Conservation (phyloP, 2,888 invertebrate genomes). For the Cephonodes hylas region DNA sequence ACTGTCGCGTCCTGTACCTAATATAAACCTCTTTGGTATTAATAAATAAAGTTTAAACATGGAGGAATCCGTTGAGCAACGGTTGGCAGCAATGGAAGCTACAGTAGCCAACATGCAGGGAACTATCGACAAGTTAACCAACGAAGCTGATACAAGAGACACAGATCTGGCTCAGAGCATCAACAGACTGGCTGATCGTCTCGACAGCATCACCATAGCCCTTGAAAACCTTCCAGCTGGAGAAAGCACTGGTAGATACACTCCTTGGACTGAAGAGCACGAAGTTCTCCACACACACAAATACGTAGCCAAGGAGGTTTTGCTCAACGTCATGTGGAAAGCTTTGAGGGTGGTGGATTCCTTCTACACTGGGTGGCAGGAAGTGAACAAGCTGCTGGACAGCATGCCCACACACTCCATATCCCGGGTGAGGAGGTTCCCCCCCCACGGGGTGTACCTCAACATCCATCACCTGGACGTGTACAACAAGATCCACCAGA, state of each 20-base stretch:
- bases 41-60: not conserved
- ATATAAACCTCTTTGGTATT: too few species aligned
- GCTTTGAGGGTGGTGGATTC: not conserved
- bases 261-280: not conserved
- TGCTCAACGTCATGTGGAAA: not conserved
- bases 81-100: not conserved
- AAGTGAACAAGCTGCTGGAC: not conserved
- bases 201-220: not conserved
- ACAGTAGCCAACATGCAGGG: not conserved
- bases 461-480: constrained; percentile 1
- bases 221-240: not conserved
- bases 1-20: too few species aligned
- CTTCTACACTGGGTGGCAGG: not conserved
- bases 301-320: not conserved
- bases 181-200: not conserved
- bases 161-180: not conserved
- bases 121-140: not conserved
- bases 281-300: not conserved
- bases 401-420: not conserved
- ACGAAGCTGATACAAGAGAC: not conserved
- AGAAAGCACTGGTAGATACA: not conserved
- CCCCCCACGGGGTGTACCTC: not conserved
- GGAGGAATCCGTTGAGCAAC: not conserved
- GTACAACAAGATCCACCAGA: not conserved
- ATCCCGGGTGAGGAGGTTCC: not conserved